Evolutionary conservation across 2,113 vertebrate genomes (phyloP), one percentile per base, ranked within the genome.

Genomic region (Ciconia boyciana): DNA sequence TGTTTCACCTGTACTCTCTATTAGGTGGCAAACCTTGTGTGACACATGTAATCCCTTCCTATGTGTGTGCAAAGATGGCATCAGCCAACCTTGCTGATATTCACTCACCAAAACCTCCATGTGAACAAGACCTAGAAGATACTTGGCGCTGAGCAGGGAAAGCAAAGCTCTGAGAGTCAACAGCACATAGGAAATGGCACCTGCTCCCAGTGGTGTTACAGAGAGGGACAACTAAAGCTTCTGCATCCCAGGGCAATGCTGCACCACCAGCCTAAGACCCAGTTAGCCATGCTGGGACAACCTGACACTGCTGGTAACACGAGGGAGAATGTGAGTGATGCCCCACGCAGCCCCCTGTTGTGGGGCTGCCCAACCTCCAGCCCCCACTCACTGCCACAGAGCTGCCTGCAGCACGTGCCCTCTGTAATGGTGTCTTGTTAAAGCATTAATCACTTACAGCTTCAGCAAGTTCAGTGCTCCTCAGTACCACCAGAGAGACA

Each of bases 241-340:
- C 62, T 46, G 22, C 19, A 10, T 5, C 39, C 11, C 43, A 48
- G 34, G 11, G 20, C 7, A 48, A 5, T 3, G 14, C 32, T 66
- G 17, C 22, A 44, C 34, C 31, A 71, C 10, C 24, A 58, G 43
- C 41, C 28, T 5, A 34, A 77, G 70, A 61, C 16, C 51, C 3
- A 2, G 24, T 24, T 46, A n/a, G n/a, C 60, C 32, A 2, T 14
- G 3, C 55, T 71, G 16, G 26, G 9, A 3, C 34, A 87, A 11
- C 13, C 36, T 16, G 21, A 22, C n/a, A 69, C 71, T 36, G 22
- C 51, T 7, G 6, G 6, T 26, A 65, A 60, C 1, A 1, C 1
- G 0, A 26, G 2, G 24, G 22, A 78, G 22, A 48, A 26, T 9
- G 17, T 7, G 2, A 81, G n/a, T 0, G 0, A 15, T 9, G 15